A percentile compares a stretch with the other conserved stretches of the same genome.
Conservation (phyloP, 2,888 invertebrate species). For the Idaea straminata region DNA sequence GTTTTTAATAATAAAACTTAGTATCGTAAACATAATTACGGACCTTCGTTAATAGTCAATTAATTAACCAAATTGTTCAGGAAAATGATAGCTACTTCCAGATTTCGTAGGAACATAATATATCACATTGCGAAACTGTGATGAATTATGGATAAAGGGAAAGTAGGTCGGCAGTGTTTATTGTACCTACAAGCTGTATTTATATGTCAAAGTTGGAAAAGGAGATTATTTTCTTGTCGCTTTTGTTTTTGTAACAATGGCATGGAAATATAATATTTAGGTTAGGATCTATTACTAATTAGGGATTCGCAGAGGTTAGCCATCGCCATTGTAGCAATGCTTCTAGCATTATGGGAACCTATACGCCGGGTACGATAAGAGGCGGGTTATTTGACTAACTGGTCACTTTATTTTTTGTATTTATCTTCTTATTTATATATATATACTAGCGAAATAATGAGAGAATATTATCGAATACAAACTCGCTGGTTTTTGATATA, state of each 20-base stretch:
- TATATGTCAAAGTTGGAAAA: not conserved
- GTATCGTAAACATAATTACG: not conserved
- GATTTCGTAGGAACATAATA: conserved; percentile 22
- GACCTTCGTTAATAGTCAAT: not conserved
- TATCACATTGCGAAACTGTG: conserved; percentile 25
- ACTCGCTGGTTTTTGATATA: too few species aligned
- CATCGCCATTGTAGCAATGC: too few species aligned
- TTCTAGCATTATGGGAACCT: too few species aligned
- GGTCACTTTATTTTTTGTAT: too few species aligned
- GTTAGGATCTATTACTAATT: too few species aligned
- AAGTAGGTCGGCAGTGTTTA: conserved; percentile 22
- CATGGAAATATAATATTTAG: too few species aligned
- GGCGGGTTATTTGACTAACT: too few species aligned
- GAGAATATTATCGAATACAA: too few species aligned
- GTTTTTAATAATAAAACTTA: not conserved
- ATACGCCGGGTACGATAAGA: too few species aligned
- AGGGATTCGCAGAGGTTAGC: too few species aligned
- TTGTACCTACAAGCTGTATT: not conserved
- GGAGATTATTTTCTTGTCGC: not conserved
- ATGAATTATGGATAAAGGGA: conserved; percentile 28
- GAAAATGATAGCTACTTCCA: conserved; percentile 23
- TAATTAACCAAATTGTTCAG: not conserved
- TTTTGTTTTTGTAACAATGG: not conserved
- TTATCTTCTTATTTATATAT: too few species aligned
- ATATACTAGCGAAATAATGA: too few species aligned